phyloP scores from a whole-genome alignment of 2,113 vertebrate genomes.

The Cyanistes caeruleus region DNA sequence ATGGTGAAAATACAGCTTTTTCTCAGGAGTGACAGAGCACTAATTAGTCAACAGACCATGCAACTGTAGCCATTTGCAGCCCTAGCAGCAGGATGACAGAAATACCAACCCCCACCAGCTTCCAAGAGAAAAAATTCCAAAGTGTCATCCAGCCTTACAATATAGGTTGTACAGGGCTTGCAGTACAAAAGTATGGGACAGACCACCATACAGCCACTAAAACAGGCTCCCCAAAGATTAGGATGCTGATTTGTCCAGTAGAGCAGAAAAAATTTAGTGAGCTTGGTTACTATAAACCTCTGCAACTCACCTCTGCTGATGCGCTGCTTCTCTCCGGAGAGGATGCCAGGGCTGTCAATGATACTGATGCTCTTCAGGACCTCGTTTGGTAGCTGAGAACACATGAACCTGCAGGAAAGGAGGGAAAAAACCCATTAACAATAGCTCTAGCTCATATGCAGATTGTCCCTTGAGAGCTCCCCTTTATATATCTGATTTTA shows the following conservation, averaged over 20 bases:
- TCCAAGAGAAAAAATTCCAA: not conserved
- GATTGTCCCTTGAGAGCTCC: not conserved
- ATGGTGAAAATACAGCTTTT: not conserved
- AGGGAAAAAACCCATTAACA: not conserved
- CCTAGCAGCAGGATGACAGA: not conserved
- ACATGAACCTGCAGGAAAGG: slow-evolving; percentile 88
- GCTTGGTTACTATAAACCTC: not conserved
- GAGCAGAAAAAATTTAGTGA: not conserved
- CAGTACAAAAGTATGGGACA: not conserved
- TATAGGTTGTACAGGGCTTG: not conserved
- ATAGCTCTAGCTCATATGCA: not conserved
- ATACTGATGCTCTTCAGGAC: slow-evolving; percentile 97
- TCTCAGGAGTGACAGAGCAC: not conserved
- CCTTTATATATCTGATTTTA: not conserved
- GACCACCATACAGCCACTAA: not conserved
- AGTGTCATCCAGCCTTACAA: not conserved
- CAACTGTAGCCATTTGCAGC: not conserved
- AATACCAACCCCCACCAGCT: not conserved
- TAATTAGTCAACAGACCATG: not conserved
- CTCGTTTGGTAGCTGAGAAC: slow-evolving; percentile 94
- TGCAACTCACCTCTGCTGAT: slow-evolving; percentile 89
- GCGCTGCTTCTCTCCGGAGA: slow-evolving; percentile 96
- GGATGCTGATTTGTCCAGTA: not conserved
- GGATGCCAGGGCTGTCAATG: slow-evolving; percentile 94
- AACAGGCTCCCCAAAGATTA: not conserved